These are phyloP conservation scores for Ceriagrion tenellum DNA, from an alignment of 2,888 invertebrate species.

Conservation along the genomic window DNA sequence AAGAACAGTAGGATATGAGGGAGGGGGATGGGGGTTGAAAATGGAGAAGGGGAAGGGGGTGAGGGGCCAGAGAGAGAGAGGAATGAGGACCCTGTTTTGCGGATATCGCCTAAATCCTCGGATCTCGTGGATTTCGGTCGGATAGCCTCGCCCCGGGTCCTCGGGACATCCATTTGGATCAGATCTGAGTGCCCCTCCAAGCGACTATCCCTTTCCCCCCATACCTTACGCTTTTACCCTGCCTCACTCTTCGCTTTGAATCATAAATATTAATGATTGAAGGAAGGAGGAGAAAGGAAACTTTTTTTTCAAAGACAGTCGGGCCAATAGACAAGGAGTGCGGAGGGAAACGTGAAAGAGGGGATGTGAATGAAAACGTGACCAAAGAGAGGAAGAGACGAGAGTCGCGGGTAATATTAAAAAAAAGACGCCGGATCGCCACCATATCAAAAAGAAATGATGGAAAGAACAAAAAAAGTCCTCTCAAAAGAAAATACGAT, in stretches of 20 bases:
- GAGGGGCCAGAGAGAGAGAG: not conserved
- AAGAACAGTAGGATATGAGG: no score
- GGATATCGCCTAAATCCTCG: not conserved
- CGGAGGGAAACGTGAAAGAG: not conserved
- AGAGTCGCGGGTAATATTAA: not conserved
- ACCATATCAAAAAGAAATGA: not conserved
- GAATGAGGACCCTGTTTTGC: not conserved
- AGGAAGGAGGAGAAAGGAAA: constrained; percentile 29
- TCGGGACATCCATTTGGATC: constrained; percentile 30
- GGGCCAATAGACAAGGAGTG: not conserved
- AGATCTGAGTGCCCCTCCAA: not conserved
- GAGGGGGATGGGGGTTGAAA: no score
- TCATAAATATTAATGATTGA: constrained; percentile 56
- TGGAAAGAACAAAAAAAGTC: not conserved
- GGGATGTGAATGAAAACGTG: not conserved
- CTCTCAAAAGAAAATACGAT: not conserved
- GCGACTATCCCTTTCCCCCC: not conserved
- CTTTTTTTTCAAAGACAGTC: not conserved
- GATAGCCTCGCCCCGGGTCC: not conserved
- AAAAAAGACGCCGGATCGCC: not conserved
- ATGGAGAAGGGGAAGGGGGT: no score
- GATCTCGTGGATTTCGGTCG: not conserved
- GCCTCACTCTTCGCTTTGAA: not conserved
- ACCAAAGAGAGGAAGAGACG: not conserved
- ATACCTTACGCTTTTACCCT: not conserved